Base-by-base conservation (phyloP, 2,888 invertebrate genomes). In the Andrena bicolor region DNA sequence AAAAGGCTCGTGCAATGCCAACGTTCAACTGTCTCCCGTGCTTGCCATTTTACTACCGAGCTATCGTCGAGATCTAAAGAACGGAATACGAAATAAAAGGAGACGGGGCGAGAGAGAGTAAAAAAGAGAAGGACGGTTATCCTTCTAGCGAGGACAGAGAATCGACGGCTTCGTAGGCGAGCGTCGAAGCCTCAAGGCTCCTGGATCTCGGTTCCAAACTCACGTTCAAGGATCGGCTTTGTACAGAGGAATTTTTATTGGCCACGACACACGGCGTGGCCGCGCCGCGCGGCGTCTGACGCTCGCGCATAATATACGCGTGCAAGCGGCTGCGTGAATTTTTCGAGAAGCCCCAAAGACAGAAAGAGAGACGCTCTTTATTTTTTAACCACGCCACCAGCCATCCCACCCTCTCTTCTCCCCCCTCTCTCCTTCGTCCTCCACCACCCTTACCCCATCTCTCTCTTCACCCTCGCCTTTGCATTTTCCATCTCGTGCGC, bases 141-240 rank as follows among this genome's bases (percentile, higher is more conserved):
- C 84, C 84, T 83, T 84, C 79, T 76, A 72, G 82, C 83, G 70
- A 84, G 76, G 80, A 84, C 80, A 80, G 70, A 80, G 70, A 83
- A 75, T 74, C 83, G 78, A 75, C 71, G 78, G 72, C 73, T 64
- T 81, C 85, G 85, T 84, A 81, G 81, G 82, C 85, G 85, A 82
- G 72, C 71, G 82, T 74, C 85, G 83, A 61, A 80, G 75, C 63
- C 53, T 76, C 82, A 82, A 76, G 70, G 76, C 80, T 77, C 86
- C 78, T 76, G 70, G 80, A 81, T 80, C 82, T 75, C 82, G 76
- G 74, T 74, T 76, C 88, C 83, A 82, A 83, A 80, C 83, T 82
- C 84, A 87, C 89, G 86, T 91, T 90, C 90, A 89, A 90, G 90
- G 90, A 89, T 89, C 87, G 84, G 84, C 84, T 88, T 86, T 85